Percentiles rank a stretch among this genome's conserved stretches.
Conservation (phyloP, 2,888 invertebrate species). For the Nomada flava region DNA sequence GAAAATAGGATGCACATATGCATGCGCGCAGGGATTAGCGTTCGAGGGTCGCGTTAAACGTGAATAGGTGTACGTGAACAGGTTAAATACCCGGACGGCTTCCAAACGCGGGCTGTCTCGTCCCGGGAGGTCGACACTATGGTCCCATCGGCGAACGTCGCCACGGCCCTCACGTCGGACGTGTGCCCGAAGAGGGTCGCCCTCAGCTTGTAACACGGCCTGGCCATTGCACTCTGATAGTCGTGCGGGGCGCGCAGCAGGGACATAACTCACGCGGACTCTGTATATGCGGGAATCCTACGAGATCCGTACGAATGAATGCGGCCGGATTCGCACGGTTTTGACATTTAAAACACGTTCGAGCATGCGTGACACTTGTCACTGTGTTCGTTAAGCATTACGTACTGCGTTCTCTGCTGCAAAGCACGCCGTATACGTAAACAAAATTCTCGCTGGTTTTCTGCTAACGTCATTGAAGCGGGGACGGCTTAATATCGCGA, state of each 20-base stretch:
- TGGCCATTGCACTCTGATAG: constrained; percentile 70
- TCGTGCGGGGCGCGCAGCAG: constrained; percentile 29
- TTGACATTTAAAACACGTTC: constrained; percentile 52
- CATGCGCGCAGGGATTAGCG: too few species aligned
- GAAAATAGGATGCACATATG: background rate
- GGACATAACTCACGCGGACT: constrained; percentile 37
- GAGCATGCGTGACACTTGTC: constrained; percentile 51
- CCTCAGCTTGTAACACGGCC: constrained; percentile 90
- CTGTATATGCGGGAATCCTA: constrained; percentile 31
- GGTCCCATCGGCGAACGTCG: constrained; percentile 87
- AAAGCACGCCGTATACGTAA: constrained; percentile 9
- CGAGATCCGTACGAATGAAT: constrained; percentile 25
- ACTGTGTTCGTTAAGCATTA: constrained; percentile 8
- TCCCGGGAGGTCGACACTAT: constrained; percentile 96
- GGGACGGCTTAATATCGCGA: too few species aligned
- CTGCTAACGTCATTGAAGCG: constrained; percentile 28
- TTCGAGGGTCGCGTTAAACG: too few species aligned
- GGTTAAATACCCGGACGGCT: constrained; percentile 88
- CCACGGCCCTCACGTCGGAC: constrained; percentile 93
- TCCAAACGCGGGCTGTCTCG: constrained; percentile 94
- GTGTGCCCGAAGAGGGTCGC: constrained; percentile 92
- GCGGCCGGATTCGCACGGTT: constrained; percentile 43
- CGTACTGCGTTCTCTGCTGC: background rate
- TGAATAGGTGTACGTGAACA: background rate
- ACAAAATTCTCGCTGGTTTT: constrained; percentile 24